phyloP scores from a whole-genome alignment of 2,113 vertebrate species.

The Zootoca vivipara region DNA sequence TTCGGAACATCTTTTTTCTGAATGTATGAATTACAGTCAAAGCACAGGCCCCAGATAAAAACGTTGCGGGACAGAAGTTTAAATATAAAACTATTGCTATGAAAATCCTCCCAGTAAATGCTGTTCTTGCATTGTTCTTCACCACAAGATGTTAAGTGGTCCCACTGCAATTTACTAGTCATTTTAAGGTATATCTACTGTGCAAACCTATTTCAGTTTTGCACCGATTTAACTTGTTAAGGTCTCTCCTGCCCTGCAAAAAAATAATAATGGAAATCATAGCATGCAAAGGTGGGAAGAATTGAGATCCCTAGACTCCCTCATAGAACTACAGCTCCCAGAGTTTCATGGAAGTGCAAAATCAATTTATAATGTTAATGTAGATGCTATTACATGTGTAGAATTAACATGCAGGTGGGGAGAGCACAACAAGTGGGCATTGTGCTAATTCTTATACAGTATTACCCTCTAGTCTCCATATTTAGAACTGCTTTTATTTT shows the following conservation, averaged over 20 bases:
- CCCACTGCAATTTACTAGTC: background rate
- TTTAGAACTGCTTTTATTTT: no score
- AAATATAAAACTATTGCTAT: background rate
- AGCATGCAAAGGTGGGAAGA: background rate
- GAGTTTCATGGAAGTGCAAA: background rate
- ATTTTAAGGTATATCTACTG: background rate
- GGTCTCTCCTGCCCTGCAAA: background rate
- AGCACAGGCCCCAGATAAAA: conserved; percentile 8
- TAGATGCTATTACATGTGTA: background rate
- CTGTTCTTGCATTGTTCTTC: conserved; percentile 4
- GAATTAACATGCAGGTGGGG: background rate
- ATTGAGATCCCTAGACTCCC: background rate
- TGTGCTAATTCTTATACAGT: no score
- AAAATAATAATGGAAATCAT: background rate
- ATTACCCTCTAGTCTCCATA: no score
- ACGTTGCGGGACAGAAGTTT: conserved; percentile 33
- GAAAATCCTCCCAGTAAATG: background rate
- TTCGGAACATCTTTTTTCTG: conserved; percentile 35
- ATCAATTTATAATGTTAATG: background rate
- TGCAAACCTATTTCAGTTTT: background rate
- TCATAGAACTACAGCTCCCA: background rate
- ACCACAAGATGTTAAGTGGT: background rate
- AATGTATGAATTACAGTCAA: conserved; percentile 29
- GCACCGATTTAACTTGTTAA: background rate
- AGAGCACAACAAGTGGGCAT: background rate